These are phyloP conservation scores for Aphaenogaster ashmeadi DNA, from an alignment of 1,140 invertebrate genomes.

Conservation along the genomic window DNA sequence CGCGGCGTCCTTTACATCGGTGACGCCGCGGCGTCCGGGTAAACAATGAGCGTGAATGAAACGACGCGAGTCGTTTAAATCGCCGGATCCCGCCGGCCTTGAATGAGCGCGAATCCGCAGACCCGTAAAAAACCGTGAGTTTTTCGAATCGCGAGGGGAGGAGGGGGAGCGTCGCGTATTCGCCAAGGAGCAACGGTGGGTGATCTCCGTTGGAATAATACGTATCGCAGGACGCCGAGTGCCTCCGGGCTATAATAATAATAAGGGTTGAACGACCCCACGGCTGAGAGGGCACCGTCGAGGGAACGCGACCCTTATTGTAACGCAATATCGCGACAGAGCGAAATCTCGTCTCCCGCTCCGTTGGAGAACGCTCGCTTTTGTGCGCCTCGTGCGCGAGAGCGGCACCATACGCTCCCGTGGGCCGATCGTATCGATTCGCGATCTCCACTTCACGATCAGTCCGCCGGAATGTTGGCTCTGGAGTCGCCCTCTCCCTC, in stretches of 20 bases:
- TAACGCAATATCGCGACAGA: conserved; percentile 17
- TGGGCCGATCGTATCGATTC: conserved; percentile 39
- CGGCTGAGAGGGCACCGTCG: background rate
- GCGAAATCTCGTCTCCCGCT: no score
- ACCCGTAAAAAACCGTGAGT: background rate
- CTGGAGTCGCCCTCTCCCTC: conserved; percentile 25
- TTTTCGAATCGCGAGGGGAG: background rate
- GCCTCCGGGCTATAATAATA: conserved; percentile 16
- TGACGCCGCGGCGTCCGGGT: background rate
- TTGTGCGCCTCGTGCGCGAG: background rate
- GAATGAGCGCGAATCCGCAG: background rate
- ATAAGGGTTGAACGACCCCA: conserved; percentile 47
- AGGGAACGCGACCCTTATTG: conserved; percentile 20
- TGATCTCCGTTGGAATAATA: background rate
- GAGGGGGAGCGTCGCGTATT: background rate
- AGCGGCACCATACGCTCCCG: background rate
- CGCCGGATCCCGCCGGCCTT: background rate
- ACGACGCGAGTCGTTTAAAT: background rate
- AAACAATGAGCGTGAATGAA: background rate
- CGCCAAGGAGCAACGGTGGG: background rate
- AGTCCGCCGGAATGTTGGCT: conserved; percentile 56
- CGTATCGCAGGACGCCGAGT: background rate
- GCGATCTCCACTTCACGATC: conserved; percentile 53
- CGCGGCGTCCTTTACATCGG: background rate
- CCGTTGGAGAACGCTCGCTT: background rate